Evolutionary conservation across 2,797 vertebrate species (phyloP), one percentile per base, ranked within the genome.

Genomic region (Xenops minutus): DNA sequence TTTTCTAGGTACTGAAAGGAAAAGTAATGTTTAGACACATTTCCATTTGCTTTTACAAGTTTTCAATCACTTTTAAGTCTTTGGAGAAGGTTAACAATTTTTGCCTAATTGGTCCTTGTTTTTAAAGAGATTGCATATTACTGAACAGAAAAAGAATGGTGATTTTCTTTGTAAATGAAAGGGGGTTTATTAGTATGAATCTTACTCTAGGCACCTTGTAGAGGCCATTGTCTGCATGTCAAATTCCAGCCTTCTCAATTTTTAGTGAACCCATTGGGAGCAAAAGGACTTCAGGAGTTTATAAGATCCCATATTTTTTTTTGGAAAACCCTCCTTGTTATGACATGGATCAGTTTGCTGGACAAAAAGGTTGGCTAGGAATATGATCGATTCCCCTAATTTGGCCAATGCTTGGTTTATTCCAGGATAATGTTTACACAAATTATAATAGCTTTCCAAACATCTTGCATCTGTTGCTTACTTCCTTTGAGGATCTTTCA

Each of bases 381-480:
- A 41, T 68, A 74, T 41, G 49, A 58, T 48, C 44, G 32, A 58
- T 81, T 12, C 15, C 22, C 27, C 19, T 63, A 34, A 77, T 62
- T 78, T 75, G 22, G 5, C 12, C 52, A 72, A 89, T 55, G 20
- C 37, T 89, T 84, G 23, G 7, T 71, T 84, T 91, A 68, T 82
- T 76, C 68, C 9, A 2, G 29, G 34, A n/a, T 32, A 58, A 64
- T 37, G 46, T 77, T 94, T 93, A 81, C 29, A 69, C 7, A 93
- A 76, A 78, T 88, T 62, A 39, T 52, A 92, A 61, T 67, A 82
- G 79, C 67, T 76, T 90, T 82, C 56, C 30, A 93, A 93, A 89
- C 2, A 46, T 80, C 71, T 94, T 93, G n/a, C 74, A 92, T 94
- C 85, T 92, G 71, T 76, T 93, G n/a, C 71, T 85, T 79, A 22